Conservation (phyloP, 2,797 vertebrate species). For the Schizopygopsis malacanthus region DNA sequence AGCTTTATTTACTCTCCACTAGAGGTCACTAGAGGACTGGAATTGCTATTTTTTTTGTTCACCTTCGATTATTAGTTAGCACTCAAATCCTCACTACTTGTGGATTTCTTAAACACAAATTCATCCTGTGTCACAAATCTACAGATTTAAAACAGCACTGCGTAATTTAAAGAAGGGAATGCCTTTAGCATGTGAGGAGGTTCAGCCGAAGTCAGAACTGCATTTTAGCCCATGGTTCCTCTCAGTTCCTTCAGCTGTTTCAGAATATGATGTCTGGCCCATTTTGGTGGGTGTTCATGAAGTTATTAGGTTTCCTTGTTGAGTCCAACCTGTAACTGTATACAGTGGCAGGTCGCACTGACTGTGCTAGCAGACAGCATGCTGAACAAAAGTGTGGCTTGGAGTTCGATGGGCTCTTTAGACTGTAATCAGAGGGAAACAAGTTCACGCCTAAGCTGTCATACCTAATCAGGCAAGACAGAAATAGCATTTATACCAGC, state of each 20-base stretch:
- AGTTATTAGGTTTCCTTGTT: conserved; percentile 54
- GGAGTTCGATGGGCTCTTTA: conserved; percentile 59
- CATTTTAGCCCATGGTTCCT: neutral
- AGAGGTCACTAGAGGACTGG: neutral
- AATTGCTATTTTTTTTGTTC: neutral
- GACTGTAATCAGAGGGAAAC: conserved; percentile 53
- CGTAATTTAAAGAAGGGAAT: neutral
- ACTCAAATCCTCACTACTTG: neutral
- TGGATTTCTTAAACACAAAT: neutral
- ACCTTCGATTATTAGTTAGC: neutral
- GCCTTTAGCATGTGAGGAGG: no score
- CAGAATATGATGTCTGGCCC: neutral
- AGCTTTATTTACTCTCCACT: neutral
- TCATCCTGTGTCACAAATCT: neutral
- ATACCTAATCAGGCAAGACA: conserved; percentile 56
- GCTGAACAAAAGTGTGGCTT: conserved; percentile 46
- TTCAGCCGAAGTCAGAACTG: neutral
- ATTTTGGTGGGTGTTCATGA: conserved; percentile 44
- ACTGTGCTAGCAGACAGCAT: conserved; percentile 34
- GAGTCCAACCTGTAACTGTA: conserved; percentile 50
- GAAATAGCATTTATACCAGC: conserved; percentile 50
- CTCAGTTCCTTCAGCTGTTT: conserved; percentile 24
- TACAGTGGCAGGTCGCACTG: conserved; percentile 46
- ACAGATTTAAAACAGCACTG: neutral
- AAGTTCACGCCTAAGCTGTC: conserved; percentile 55